These are phyloP conservation scores for Pseudanteris insignis DNA, from an alignment of 2,888 invertebrate genomes.

Conservation along the genomic window DNA sequence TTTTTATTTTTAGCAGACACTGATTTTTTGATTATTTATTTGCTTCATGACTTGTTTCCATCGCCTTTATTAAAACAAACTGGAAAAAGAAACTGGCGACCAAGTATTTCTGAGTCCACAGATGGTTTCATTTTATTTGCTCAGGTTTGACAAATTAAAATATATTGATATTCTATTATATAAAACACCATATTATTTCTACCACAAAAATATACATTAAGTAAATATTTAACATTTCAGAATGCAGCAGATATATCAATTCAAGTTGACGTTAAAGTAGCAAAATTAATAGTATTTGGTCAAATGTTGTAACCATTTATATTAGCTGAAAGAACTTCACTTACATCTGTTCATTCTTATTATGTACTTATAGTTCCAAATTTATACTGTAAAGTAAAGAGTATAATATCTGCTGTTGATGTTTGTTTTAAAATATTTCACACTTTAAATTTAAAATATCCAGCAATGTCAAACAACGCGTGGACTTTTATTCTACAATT, in stretches of 20 bases:
- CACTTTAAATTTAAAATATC: conserved; percentile 7
- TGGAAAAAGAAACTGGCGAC: conserved; percentile 8
- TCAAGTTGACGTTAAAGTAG: conserved; percentile 2
- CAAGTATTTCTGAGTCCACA: conserved; percentile 8
- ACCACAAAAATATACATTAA: neutral
- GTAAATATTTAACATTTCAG: neutral
- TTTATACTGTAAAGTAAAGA: conserved; percentile 4
- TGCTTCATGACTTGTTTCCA: conserved; percentile 7
- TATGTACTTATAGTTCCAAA: conserved; percentile 1
- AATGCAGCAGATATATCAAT: neutral
- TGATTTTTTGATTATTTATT: conserved; percentile 4
- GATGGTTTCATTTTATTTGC: conserved; percentile 4
- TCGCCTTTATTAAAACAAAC: conserved; percentile 4
- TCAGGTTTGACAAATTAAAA: conserved; percentile 1
- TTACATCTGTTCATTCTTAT: neutral
- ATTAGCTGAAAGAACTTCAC: conserved; percentile 3
- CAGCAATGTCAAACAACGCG: conserved; percentile 4
- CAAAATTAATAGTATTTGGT: neutral
- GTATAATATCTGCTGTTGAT: conserved; percentile 7
- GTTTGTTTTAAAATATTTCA: conserved; percentile 14
- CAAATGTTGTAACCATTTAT: conserved; percentile 8
- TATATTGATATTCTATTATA: too few relatives aligned
- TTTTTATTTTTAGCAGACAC: too few relatives aligned
- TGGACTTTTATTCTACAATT: conserved; percentile 10
- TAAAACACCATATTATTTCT: too few relatives aligned